phyloP scores from a whole-genome alignment of 2,797 vertebrate species.

The Rhincodon typus region DNA sequence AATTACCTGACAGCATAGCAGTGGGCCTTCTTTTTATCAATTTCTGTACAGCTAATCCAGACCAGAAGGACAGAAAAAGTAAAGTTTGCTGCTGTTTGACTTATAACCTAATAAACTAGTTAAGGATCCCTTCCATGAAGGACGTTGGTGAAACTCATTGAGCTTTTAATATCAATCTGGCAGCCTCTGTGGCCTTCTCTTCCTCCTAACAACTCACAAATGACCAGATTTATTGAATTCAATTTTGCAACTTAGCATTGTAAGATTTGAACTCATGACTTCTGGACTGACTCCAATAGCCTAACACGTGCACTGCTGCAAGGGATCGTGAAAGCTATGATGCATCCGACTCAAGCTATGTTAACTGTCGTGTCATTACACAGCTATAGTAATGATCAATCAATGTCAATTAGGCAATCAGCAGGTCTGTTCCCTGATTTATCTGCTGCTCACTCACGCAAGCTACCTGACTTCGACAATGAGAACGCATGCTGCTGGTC shows the following conservation, averaged over 20 bases:
- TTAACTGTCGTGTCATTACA: neutral
- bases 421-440: neutral
- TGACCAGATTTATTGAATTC: neutral
- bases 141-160: neutral
- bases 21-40: neutral
- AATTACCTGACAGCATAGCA: neutral
- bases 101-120: neutral
- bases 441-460: neutral
- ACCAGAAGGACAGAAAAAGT: neutral
- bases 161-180: neutral
- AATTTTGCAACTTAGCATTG: neutral
- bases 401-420: neutral
- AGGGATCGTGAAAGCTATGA: neutral
- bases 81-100: neutral
- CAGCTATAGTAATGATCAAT: neutral
- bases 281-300: neutral
- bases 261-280: neutral
- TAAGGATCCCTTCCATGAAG: neutral
- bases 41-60: neutral
- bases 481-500: neutral
- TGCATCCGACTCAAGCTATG: neutral
- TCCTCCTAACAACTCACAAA: neutral
- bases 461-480: neutral
- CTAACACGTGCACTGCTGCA: neutral
- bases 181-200: too few relatives aligned